A percentile compares a stretch with the other conserved stretches of the same genome.
These are phyloP conservation scores for Myopa tessellatipennis DNA, from an alignment of 2,888 invertebrate species.

Conservation along the genomic window DNA sequence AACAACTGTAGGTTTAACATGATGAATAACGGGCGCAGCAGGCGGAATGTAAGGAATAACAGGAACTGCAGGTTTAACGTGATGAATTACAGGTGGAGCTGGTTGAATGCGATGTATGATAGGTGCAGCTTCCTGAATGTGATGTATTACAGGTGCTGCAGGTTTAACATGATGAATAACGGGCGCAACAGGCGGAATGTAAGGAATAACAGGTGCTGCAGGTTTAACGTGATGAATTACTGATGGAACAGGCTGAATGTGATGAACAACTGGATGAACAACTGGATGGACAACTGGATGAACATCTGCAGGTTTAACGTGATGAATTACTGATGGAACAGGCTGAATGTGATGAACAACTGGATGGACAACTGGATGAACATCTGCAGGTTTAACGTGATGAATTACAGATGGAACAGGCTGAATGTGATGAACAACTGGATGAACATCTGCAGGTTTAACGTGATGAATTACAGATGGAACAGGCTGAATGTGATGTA, in stretches of 20 bases:
- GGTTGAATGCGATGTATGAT: conserved; percentile 10
- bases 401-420: too few species aligned
- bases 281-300: neutral
- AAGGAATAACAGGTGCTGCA: conserved; percentile 22
- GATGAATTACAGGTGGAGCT: conserved; percentile 30
- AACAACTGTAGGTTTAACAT: neutral
- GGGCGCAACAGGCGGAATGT: neutral
- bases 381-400: neutral
- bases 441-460: neutral
- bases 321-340: conserved; percentile 28
- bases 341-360: neutral
- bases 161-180: neutral
- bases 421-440: too few species aligned
- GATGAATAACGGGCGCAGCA: too few species aligned
- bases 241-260: neutral
- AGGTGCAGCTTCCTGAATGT: conserved; percentile 26
- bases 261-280: neutral
- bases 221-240: conserved; percentile 10
- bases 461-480: conserved; percentile 6
- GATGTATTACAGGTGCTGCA: neutral
- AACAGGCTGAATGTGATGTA: neutral
- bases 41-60: neutral
- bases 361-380: neutral
- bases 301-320: neutral
- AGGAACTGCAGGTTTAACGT: conserved; percentile 12